A percentile compares a stretch with the other conserved stretches of the same genome.
phyloP scores from a whole-genome alignment of 2,888 invertebrate genomes.

The Dromius quadrimaculatus region DNA sequence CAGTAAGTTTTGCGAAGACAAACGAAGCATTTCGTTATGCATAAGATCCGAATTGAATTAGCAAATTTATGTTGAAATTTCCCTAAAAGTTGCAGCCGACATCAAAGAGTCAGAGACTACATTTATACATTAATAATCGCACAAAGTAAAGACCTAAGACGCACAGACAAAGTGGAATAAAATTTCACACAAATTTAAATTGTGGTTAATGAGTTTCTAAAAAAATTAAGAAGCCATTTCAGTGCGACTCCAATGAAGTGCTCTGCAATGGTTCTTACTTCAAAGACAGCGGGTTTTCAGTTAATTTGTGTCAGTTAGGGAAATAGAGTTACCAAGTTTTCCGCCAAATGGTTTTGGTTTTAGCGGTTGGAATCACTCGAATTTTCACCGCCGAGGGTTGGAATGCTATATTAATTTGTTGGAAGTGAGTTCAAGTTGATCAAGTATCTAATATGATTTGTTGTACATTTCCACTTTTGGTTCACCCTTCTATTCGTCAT shows the following conservation, averaged over 20 bases:
- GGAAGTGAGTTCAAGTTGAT: constrained; percentile 9
- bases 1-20: constrained; percentile 34
- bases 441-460: constrained; percentile 32
- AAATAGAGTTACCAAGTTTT: constrained; percentile 61
- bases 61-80: constrained; percentile 45
- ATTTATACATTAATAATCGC: constrained; percentile 45
- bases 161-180: constrained; percentile 57
- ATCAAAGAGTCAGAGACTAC: constrained; percentile 46
- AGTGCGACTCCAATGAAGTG: constrained; percentile 15
- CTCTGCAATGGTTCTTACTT: constrained; percentile 31
- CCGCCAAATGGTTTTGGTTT: constrained; percentile 45
- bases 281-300: constrained; percentile 60
- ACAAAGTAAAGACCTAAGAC: constrained; percentile 37
- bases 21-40: constrained; percentile 51
- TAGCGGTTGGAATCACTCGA: constrained; percentile 29
- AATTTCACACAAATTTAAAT: constrained; percentile 65
- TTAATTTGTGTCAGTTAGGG: constrained; percentile 65
- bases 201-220: constrained; percentile 65
- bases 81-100: constrained; percentile 50
- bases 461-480: constrained; percentile 9
- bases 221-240: constrained; percentile 45
- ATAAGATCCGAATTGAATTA: constrained; percentile 51
- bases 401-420: constrained; percentile 18
- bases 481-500: constrained; percentile 1
- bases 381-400: constrained; percentile 13